phyloP scores from a whole-genome alignment of 2,888 invertebrate genomes.

The Agrypnus murinus region DNA sequence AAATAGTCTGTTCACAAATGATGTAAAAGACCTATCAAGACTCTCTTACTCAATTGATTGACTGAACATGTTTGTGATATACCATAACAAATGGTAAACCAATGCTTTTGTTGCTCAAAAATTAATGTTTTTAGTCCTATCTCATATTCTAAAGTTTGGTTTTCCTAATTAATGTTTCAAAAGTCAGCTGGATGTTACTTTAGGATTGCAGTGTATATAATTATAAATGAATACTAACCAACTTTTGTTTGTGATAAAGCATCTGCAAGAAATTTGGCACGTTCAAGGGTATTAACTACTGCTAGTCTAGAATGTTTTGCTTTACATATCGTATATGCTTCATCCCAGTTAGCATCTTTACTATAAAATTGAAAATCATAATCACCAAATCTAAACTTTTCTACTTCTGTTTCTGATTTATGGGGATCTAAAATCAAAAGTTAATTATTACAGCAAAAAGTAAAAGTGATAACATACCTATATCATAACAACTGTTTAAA shows the following conservation, averaged over 20 bases:
- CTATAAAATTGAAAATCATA: slow-evolving; percentile 13
- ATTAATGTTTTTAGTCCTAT: too few relatives aligned
- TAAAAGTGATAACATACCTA: slow-evolving; percentile 1
- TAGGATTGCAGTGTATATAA: too few relatives aligned
- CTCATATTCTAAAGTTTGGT: too few relatives aligned
- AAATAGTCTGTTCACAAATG: too few relatives aligned
- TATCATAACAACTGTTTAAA: slow-evolving; percentile 10
- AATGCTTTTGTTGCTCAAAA: too few relatives aligned
- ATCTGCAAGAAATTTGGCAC: slow-evolving; percentile 8
- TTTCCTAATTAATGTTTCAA: too few relatives aligned
- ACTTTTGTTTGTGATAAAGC: slow-evolving; percentile 21
- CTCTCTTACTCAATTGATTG: too few relatives aligned
- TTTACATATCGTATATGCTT: slow-evolving; percentile 22
- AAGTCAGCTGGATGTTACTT: too few relatives aligned
- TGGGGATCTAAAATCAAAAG: slow-evolving; percentile 3
- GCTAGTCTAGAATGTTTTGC: slow-evolving; percentile 11
- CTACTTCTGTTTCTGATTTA: neutral
- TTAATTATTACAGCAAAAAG: neutral
- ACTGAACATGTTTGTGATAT: too few relatives aligned
- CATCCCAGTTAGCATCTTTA: slow-evolving; percentile 8
- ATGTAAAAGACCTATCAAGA: too few relatives aligned
- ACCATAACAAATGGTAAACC: too few relatives aligned
- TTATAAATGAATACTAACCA: slow-evolving; percentile 8
- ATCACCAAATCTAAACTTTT: slow-evolving; percentile 19
- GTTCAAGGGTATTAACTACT: neutral